Conservation (phyloP, 2,113 vertebrate species). For the Gnathonemus longibarbis region DNA sequence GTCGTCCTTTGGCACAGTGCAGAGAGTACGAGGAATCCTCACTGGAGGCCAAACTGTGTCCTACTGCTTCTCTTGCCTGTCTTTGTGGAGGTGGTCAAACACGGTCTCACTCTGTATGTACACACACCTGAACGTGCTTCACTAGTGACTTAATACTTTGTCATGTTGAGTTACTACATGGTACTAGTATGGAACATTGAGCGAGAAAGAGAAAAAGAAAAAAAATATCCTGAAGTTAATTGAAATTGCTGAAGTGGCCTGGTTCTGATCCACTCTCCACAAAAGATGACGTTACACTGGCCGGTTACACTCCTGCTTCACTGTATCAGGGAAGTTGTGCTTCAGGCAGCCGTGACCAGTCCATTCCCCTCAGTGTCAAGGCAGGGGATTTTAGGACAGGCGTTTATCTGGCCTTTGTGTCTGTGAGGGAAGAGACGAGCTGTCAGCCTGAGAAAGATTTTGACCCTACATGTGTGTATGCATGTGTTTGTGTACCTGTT, state of each 20-base stretch:
- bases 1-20: neutral
- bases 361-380: neutral
- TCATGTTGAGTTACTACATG: neutral
- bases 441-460: neutral
- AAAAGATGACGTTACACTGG: neutral
- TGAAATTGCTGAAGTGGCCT: neutral
- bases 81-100: neutral
- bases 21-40: neutral
- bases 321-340: neutral
- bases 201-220: neutral
- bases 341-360: neutral
- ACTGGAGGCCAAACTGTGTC: neutral
- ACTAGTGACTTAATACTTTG: neutral
- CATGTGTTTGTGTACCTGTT: conserved; percentile 10
- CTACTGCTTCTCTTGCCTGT: neutral
- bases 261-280: neutral
- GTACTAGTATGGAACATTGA: neutral
- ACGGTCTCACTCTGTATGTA: too few relatives aligned
- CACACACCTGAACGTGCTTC: neutral
- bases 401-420: neutral
- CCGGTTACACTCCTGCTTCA: neutral
- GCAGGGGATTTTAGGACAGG: neutral
- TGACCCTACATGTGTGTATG: conserved; percentile 19
- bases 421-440: conserved; percentile 14
- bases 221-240: neutral